These are phyloP conservation scores for Tolmerus cingulatus DNA, from an alignment of 2,888 invertebrate species.

Conservation along the genomic window DNA sequence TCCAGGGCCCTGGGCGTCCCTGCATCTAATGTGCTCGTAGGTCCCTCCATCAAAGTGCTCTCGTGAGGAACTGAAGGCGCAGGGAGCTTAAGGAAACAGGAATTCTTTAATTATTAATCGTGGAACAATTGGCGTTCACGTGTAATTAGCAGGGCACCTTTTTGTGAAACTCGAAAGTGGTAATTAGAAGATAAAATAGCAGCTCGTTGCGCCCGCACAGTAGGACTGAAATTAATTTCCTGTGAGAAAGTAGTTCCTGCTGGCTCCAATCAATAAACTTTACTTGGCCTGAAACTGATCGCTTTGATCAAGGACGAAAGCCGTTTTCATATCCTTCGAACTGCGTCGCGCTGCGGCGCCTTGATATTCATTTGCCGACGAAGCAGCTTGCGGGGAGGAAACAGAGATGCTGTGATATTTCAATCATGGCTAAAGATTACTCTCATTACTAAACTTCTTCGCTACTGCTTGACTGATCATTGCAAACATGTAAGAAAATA, in stretches of 20 bases:
- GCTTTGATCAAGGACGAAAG: not conserved
- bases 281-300: not conserved
- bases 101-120: not conserved
- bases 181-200: not conserved
- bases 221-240: not conserved
- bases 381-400: not conserved
- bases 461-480: not conserved
- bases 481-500: not conserved
- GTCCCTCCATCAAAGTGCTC: not conserved
- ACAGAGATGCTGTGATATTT: not conserved
- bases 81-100: not conserved
- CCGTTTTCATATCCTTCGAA: not conserved
- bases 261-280: not conserved
- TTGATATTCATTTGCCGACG: not conserved
- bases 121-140: not conserved
- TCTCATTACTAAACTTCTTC: not conserved
- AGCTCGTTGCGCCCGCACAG: not conserved
- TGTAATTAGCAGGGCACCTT: not conserved
- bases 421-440: not conserved
- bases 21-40: not conserved
- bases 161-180: not conserved
- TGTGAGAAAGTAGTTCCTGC: not conserved
- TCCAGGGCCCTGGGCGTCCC: not conserved
- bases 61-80: not conserved
- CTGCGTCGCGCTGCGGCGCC: not conserved